A percentile compares a stretch with the other conserved stretches of the same genome.
Conservation (phyloP, 2,113 vertebrate species). For the Bufo gargarizans region DNA sequence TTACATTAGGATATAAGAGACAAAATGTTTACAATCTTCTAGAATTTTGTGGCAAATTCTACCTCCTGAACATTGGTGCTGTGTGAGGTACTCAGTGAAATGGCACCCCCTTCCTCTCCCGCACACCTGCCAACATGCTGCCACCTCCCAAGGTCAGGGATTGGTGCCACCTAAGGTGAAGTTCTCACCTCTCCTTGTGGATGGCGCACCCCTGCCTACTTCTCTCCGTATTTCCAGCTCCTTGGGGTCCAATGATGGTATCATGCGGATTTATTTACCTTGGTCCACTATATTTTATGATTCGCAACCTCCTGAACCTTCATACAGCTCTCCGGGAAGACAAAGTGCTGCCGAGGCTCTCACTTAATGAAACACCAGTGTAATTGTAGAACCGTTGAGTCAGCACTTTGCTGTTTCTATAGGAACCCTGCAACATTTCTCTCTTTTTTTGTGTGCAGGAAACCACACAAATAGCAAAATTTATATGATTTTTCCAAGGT, state of each 20-base stretch:
- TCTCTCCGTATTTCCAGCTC: background rate
- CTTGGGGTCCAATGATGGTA: background rate
- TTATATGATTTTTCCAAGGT: slow-evolving; percentile 59
- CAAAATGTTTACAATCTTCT: background rate
- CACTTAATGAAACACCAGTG: slow-evolving; percentile 42
- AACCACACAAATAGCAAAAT: slow-evolving; percentile 60
- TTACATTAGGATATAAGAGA: background rate
- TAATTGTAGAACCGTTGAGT: slow-evolving; percentile 52
- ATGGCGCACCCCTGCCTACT: background rate
- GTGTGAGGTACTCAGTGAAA: background rate
- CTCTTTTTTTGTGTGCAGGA: slow-evolving; percentile 37
- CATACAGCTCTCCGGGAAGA: slow-evolving; percentile 17
- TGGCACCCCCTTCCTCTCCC: background rate
- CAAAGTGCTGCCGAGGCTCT: slow-evolving; percentile 6
- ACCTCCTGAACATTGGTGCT: no score
- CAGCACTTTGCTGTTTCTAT: slow-evolving; percentile 54
- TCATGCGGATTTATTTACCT: background rate
- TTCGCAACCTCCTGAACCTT: slow-evolving; percentile 31
- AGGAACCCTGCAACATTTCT: slow-evolving; percentile 49
- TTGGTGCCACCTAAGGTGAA: background rate
- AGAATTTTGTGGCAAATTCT: background rate
- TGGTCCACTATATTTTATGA: background rate
- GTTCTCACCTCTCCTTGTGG: background rate
- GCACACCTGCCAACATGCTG: background rate
- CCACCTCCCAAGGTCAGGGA: background rate